Evolutionary conservation across 2,888 invertebrate genomes (phyloP), one percentile per base, ranked within the genome.

Genomic region (Petrolisthes cinctipes): DNA sequence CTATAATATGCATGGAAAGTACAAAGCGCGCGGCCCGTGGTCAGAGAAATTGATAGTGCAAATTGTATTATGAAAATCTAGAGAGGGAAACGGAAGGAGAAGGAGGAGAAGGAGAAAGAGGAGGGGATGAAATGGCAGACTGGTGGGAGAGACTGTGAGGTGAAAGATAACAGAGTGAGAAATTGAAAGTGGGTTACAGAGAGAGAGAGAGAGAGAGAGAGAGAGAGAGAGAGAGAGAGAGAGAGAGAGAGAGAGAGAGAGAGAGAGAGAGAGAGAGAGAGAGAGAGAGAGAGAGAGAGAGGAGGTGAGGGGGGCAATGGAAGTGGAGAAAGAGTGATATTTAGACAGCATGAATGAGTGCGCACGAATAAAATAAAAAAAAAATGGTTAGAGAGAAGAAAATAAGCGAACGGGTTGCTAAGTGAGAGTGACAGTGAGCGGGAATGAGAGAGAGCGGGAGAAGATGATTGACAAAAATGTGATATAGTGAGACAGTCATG

Each of bases 41-140:
- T 82, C 89, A 86, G 83, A 86, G 86, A 89, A 89, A 89, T 89
- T 89, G 89, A 89, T 89, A 89, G 86, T 89, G 89, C 89, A 89
- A 89, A 89, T 89, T 89, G 86, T 84, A 89, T 89, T 89, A 89
- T 89, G 89, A 89, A 89, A 89, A 89, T 89, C 89, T 83, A 73
- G 86, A 83, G 82, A 83, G 82, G 68, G 68, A 82, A 73, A 71
- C 71, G 56, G 82, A 83, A 66, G 37, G 82, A 83, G 82, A 83
- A 66, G 37, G 82, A 83, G 82, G 61, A 17, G 61, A 61, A 61
- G 61, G 11, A 17, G 17, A 61, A 61, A 61, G 61, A 61, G 11
- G 17, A 17, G 17, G 61, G 61, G 17, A 61, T 61, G 61, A 61
- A 61, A 61, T 61, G 61, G 61, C 61, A 61, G 11, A 61, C 61